phyloP scores from a whole-genome alignment of 53 echinoderm and acorn worm genomes.

The Henricia sp. region DNA sequence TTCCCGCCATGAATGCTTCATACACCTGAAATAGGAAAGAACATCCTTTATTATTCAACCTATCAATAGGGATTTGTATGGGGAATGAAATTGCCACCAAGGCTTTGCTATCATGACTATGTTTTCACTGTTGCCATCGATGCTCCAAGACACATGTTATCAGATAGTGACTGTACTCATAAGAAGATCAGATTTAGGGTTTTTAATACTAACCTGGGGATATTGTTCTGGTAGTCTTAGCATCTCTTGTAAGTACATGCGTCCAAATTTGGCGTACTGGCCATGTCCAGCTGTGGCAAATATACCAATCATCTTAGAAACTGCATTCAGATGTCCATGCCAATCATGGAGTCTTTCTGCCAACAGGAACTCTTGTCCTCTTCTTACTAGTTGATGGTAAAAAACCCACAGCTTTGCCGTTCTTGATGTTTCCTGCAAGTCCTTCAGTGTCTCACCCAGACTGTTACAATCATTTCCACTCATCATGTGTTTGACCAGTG shows the following conservation, averaged over 20 bases:
- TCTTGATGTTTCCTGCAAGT: background rate
- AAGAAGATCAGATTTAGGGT: background rate
- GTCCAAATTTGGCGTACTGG: conserved; percentile 67
- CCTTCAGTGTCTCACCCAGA: background rate
- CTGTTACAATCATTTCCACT: background rate
- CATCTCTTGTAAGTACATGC: conserved; percentile 66
- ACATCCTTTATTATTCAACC: too few relatives aligned
- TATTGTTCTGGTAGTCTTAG: conserved; percentile 63
- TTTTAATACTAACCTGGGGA: conserved; percentile 45
- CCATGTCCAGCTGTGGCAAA: conserved; percentile 70
- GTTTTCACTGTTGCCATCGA: too few relatives aligned
- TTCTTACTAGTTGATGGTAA: conserved; percentile 52
- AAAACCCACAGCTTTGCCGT: conserved; percentile 26
- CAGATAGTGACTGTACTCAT: too few relatives aligned
- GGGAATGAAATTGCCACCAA: too few relatives aligned
- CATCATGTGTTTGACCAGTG: conserved; percentile 8
- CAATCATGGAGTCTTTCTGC: conserved; percentile 73
- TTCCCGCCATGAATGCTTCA: conserved; percentile 69
- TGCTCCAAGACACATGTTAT: too few relatives aligned
- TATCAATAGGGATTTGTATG: too few relatives aligned
- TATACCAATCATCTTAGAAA: conserved; percentile 67
- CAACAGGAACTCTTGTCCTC: conserved; percentile 45
- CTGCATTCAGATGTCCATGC: conserved; percentile 69
- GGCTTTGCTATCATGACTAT: too few relatives aligned
- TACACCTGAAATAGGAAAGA: conserved; percentile 50